Base-by-base conservation (phyloP, 2,888 invertebrate species). In the Protula sp. region DNA sequence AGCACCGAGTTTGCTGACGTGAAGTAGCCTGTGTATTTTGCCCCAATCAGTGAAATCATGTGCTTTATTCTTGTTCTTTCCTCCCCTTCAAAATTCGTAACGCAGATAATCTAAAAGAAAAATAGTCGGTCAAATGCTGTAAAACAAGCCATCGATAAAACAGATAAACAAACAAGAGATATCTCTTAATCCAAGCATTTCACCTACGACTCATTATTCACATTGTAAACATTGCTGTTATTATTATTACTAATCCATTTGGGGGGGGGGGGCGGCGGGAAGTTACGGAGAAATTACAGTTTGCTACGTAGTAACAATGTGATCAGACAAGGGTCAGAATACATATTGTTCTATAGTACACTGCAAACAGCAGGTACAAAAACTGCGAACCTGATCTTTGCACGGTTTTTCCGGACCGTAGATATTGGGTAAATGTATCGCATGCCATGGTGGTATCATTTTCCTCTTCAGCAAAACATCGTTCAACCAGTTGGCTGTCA, bases 361-460 rank as follows among this genome's bases (percentile, higher is more conserved):
- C n/a, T n/a, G n/a, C n/a, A n/a, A n/a, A 38, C 38, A 50, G 9
- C n/a, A 9, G 27, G 3, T 47, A 45, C 50, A 50, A 50, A 14
- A 24, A 50, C 5, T 3, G 26, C 57, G 59, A 62, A 84, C 83
- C 76, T 83, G 82, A 65, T 82, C 80, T 55, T 72, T 73, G 62
- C 81, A 81, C 3, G 83, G 83, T 60, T 78, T 78, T 26, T 76
- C 74, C 5, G 81, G 78, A 51, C 72, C 68, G 63, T 78, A 81
- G 9, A 80, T 74, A n/a, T 79, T 74, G 9, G 98, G 98, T 70
- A 98, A 85, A 82, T 99, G 98, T 52, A 94, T 83, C 14, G 94
- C 92, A 72, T 91, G 90, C 90, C 91, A 95, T 0, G 99, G 98
- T 0, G 95, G 92, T 57, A 88, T 82, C 71, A 97, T 88, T 73